phyloP scores from a whole-genome alignment of 2,888 invertebrate species.

The Silvanus unidentatus region DNA sequence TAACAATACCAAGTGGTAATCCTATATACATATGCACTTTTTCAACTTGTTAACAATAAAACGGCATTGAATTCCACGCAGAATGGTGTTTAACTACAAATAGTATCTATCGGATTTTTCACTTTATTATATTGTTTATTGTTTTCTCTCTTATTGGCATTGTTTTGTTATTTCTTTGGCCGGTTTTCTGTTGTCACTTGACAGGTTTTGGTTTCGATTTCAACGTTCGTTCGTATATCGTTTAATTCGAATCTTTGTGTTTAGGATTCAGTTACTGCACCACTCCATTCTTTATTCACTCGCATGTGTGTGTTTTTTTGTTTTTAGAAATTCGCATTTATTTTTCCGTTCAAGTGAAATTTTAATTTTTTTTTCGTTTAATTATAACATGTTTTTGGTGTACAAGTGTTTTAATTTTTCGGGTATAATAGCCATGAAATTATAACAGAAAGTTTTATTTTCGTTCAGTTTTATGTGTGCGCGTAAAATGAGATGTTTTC shows the following conservation, averaged over 20 bases:
- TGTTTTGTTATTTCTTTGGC: conserved; percentile 27
- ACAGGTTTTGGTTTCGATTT: conserved; percentile 36
- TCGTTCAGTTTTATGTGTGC: too few relatives aligned
- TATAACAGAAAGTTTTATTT: too few relatives aligned
- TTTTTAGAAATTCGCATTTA: not conserved
- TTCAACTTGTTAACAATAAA: too few relatives aligned
- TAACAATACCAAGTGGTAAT: conserved; percentile 1
- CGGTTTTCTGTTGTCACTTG: conserved; percentile 37
- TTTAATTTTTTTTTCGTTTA: too few relatives aligned
- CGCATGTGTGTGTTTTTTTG: too few relatives aligned
- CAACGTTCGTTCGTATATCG: conserved; percentile 22
- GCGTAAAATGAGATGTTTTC: too few relatives aligned
- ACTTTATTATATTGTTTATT: too few relatives aligned
- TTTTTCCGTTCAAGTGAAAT: not conserved
- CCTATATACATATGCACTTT: not conserved
- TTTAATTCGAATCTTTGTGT: conserved; percentile 1
- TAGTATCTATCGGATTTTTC: not conserved
- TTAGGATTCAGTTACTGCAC: not conserved
- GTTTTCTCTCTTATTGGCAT: conserved; percentile 29
- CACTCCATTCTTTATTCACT: too few relatives aligned
- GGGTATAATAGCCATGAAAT: too few relatives aligned
- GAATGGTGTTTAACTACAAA: conserved; percentile 11
- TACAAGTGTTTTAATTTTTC: too few relatives aligned
- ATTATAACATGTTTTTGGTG: too few relatives aligned
- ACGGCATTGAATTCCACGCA: not conserved